Evolutionary conservation across 2,113 vertebrate genomes (phyloP).

Genomic region (Melanerpes aurifrons): DNA sequence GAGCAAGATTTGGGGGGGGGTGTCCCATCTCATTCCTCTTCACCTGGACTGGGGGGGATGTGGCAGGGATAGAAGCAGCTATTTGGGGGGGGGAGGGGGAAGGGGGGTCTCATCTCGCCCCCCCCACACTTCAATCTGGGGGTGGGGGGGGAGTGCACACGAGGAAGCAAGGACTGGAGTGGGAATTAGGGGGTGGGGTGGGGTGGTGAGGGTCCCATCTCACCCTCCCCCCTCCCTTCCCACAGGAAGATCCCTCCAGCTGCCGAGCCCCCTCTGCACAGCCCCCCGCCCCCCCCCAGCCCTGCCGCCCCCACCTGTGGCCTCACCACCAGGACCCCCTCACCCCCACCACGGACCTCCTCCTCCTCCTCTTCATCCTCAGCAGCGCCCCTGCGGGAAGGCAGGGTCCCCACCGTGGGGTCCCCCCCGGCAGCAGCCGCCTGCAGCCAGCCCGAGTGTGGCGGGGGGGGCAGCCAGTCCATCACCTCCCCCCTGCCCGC

Average conservation of each 20-base stretch:
- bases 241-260: constrained; percentile 91
- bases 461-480: constrained; percentile 69
- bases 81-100: too few relatives aligned
- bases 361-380: not conserved
- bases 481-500: constrained; percentile 71
- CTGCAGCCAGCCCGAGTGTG: constrained; percentile 77
- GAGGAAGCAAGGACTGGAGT: not conserved
- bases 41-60: not conserved
- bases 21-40: too few relatives aligned
- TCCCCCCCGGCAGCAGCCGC: constrained; percentile 74
- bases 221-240: not conserved
- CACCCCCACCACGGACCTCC: constrained; percentile 68
- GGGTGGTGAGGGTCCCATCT: not conserved
- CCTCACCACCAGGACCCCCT: constrained; percentile 28
- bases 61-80: not conserved
- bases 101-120: too few relatives aligned
- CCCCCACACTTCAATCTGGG: too few relatives aligned
- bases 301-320: not conserved
- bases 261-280: constrained; percentile 74
- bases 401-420: constrained; percentile 56
- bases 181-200: too few relatives aligned
- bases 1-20: too few relatives aligned
- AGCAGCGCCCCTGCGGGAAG: not conserved
- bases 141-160: too few relatives aligned
- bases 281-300: constrained; percentile 47